Evolutionary conservation across 2,113 vertebrate genomes (phyloP).

Genomic region (Perca schrenkii): DNA sequence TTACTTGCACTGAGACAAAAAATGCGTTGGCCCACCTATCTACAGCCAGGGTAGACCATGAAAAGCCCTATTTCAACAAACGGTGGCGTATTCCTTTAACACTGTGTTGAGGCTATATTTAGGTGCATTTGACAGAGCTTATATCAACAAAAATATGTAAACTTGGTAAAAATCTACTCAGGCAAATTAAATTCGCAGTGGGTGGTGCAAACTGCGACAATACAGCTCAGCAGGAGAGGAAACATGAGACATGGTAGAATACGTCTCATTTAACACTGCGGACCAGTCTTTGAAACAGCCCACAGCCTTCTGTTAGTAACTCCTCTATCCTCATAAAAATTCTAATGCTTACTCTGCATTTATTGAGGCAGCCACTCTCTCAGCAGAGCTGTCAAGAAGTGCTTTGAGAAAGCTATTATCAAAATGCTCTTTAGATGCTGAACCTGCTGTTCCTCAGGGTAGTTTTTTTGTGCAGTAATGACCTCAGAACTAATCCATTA

Average conservation of each 20-base stretch:
- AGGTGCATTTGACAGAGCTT: slow-evolving; percentile 3
- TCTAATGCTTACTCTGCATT: slow-evolving; percentile 22
- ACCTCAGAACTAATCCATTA: slow-evolving; percentile 35
- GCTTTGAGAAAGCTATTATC: slow-evolving; percentile 32
- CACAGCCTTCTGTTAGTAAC: slow-evolving; percentile 9
- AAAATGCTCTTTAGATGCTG: slow-evolving; percentile 14
- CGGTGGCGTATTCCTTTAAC: too few species aligned
- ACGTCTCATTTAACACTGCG: slow-evolving; percentile 59
- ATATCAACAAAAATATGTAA: background rate
- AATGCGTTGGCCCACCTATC: too few species aligned
- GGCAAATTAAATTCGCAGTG: slow-evolving; percentile 19
- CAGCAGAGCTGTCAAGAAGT: slow-evolving; percentile 23
- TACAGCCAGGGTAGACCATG: too few species aligned
- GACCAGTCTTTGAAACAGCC: slow-evolving; percentile 35
- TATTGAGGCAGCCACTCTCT: background rate
- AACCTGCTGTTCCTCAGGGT: background rate
- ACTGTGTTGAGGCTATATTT: background rate
- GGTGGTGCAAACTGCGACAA: slow-evolving; percentile 40
- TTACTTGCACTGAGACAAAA: too few species aligned
- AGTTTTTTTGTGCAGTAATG: slow-evolving; percentile 22
- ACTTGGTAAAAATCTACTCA: slow-evolving; percentile 10
- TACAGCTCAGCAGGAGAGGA: slow-evolving; percentile 66
- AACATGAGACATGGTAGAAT: slow-evolving; percentile 63
- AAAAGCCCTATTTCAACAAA: too few species aligned
- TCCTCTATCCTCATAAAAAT: slow-evolving; percentile 10